Evolutionary conservation across 2,113 vertebrate species (phyloP).

Genomic region (Ariopsis seemanni): DNA sequence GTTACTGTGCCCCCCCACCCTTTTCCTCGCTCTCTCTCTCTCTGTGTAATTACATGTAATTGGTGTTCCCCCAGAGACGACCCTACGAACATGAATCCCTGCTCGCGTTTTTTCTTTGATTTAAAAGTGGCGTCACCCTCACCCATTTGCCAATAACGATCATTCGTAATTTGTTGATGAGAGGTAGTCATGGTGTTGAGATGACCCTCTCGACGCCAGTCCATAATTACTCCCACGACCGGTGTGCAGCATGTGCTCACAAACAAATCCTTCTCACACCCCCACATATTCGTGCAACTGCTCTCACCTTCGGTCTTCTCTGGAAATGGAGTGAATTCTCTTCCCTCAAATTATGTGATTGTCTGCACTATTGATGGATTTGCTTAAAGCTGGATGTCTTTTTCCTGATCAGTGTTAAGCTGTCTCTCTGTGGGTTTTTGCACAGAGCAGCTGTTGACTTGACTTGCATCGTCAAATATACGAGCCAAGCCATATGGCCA

Average conservation of each 20-base stretch:
- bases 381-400: neutral
- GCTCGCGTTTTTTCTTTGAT: constrained; percentile 36
- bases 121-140: constrained; percentile 28
- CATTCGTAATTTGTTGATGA: constrained; percentile 52
- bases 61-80: constrained; percentile 47
- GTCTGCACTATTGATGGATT: neutral
- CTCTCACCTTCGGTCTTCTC: constrained; percentile 34
- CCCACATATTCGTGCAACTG: constrained; percentile 13
- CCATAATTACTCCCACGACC: constrained; percentile 52
- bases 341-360: neutral
- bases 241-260: constrained; percentile 37
- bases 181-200: constrained; percentile 53
- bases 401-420: constrained; percentile 17
- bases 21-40: constrained; percentile 9
- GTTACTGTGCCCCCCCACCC: constrained; percentile 38
- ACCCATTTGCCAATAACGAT: constrained; percentile 47
- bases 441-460: constrained; percentile 49
- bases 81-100: constrained; percentile 33
- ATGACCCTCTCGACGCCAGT: constrained; percentile 47
- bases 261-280: constrained; percentile 38
- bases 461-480: constrained; percentile 41
- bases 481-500: constrained; percentile 54
- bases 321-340: neutral
- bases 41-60: constrained; percentile 52
- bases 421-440: constrained; percentile 47